Evolutionary conservation across 2,113 vertebrate species (phyloP).

Genomic region (Pomatostomus ruficeps): DNA sequence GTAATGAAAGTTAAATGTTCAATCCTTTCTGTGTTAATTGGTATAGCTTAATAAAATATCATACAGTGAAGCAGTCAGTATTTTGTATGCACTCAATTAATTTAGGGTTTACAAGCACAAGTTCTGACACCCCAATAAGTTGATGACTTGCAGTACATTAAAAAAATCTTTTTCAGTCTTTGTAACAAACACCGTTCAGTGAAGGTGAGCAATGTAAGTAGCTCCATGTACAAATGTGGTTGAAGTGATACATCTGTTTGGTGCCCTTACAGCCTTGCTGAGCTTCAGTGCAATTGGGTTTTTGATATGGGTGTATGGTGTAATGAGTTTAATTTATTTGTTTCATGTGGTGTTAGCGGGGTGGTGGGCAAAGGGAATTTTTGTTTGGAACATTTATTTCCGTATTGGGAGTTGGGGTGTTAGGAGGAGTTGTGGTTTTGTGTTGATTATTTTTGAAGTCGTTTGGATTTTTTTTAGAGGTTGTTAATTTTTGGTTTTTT

Average conservation of each 20-base stretch:
- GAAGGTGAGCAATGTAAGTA: neutral
- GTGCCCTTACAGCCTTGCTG: neutral
- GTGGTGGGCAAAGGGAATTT: no score
- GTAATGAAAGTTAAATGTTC: neutral
- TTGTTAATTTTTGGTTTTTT: no score
- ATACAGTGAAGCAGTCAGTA: neutral
- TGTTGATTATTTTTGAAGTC: no score
- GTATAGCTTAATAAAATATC: neutral
- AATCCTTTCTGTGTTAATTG: neutral
- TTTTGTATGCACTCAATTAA: neutral
- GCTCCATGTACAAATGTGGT: accelerated
- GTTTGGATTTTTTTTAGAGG: no score
- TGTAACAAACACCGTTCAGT: neutral
- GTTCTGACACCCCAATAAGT: neutral
- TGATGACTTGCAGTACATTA: neutral
- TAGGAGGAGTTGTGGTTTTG: no score
- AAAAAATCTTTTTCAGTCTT: accelerated
- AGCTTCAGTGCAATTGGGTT: neutral
- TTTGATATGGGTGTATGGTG: no score
- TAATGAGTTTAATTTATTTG: no score
- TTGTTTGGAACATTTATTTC: no score
- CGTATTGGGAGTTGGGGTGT: no score
- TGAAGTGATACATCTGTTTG: accelerated
- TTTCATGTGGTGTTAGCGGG: no score
- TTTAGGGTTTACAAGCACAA: neutral